Percentiles rank a stretch among this genome's conserved stretches.
phyloP scores from a whole-genome alignment of 2,113 vertebrate species.

The Pithys albifrons region DNA sequence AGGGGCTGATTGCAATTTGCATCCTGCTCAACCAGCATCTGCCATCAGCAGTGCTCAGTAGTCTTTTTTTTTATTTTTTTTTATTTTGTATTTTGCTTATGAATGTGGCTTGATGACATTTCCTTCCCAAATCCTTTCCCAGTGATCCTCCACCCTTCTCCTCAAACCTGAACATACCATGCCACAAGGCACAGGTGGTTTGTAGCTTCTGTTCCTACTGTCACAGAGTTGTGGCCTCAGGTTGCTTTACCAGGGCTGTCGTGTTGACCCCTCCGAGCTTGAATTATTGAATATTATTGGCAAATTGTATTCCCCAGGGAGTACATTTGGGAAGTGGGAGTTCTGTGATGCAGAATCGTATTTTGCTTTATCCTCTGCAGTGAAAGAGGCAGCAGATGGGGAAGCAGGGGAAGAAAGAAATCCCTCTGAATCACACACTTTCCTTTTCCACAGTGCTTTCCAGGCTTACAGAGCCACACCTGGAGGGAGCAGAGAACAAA shows the following conservation, averaged over 20 bases:
- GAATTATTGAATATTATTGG: neutral
- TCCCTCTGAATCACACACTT: fast-evolving
- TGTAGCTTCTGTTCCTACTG: neutral
- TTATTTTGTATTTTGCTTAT: conserved; percentile 44
- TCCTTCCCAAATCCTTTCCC: conserved; percentile 14
- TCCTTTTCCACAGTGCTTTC: neutral
- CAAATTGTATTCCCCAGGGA: neutral
- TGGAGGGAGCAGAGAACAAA: neutral
- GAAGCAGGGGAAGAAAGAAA: neutral
- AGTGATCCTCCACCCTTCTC: neutral
- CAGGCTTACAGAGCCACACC: neutral
- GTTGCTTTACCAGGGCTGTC: neutral
- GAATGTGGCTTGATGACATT: conserved; percentile 65
- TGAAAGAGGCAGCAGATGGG: neutral
- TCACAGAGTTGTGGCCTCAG: neutral
- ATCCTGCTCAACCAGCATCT: conserved; percentile 67
- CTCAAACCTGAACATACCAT: neutral
- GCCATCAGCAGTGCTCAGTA: conserved; percentile 48
- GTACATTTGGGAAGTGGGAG: neutral
- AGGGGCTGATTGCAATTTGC: conserved; percentile 70
- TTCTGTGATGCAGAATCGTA: neutral
- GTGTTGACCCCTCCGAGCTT: neutral
- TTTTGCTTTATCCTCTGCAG: neutral
- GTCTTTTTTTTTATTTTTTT: neutral
- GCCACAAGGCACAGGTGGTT: neutral